Base-by-base conservation (phyloP, 2,888 invertebrate genomes). In the Spilarctia lutea region DNA sequence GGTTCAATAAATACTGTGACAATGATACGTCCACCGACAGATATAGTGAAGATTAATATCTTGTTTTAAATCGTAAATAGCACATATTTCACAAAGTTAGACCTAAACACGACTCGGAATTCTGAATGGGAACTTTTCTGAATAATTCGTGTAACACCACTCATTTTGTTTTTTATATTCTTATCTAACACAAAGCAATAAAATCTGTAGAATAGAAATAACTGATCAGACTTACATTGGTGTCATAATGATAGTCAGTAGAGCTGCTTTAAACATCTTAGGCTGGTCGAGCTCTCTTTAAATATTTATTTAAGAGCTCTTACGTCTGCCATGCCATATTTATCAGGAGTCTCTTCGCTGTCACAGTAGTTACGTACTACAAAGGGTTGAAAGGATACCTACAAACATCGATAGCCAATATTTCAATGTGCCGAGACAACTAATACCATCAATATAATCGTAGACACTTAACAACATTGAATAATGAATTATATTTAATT, bases 391-490 rank as follows among this genome's bases (percentile, higher is more conserved):
- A 70, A 74, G 70, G 74, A 60, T 52, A 24, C 16, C 80, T 79
- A 83, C 86, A 48, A 71, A 85, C 86, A 82, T 42, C 80, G 33
- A 85, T 73, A n/a, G 30, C 73, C 80, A 84, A 72, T 67, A 65
- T n/a, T 69, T 74, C 56, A 35, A 78, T 67, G 76, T 74, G 67
- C 65, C 74, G 75, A 74, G 74, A 78, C 75, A 76, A 75, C 72
- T 75, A 79, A 77, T 68, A 52, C 72, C 71, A 73, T 72, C 68
- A 72, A 70, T 76, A 85, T 74, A 75, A 48, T 27, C 69, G 52
- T 78, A 76, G 80, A 83, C 76, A 75, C 72, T 73, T 71, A 79
- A 85, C 76, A 83, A 85, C 82, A 85, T 68, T 74, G 72, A 80
- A 66, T 77, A 82, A 74, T 73, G 83, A 75, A 81, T 77, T 73